Percentiles rank a stretch among this genome's conserved stretches.
Evolutionary conservation across 2,797 vertebrate genomes (phyloP).

Genomic region (Diceros bicornis): DNA sequence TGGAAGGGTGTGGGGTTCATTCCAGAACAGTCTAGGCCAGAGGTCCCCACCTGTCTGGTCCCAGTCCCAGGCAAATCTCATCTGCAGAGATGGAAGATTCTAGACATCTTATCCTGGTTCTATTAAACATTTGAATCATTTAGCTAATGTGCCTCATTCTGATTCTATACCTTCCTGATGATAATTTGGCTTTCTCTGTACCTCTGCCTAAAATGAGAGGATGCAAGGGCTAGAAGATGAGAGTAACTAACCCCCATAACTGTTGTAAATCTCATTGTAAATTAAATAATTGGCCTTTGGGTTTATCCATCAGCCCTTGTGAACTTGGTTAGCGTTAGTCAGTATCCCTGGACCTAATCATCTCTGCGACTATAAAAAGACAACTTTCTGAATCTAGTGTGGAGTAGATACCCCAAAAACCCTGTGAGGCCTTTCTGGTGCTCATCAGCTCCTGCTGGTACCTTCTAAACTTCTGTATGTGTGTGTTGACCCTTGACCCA

Average conservation of each 20-base stretch:
- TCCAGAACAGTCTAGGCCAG: not conserved
- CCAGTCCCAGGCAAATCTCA: not conserved
- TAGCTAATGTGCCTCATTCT: not conserved
- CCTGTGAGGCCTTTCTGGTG: not conserved
- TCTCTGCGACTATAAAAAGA: not conserved
- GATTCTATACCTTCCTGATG: not conserved
- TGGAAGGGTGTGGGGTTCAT: not conserved
- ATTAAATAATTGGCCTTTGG: not conserved
- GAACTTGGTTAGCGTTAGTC: not conserved
- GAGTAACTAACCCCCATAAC: not conserved
- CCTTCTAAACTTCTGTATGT: not conserved
- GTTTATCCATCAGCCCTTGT: not conserved
- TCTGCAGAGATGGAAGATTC: not conserved
- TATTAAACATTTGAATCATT: not conserved
- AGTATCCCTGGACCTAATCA: not conserved
- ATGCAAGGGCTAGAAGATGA: not conserved
- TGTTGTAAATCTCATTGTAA: conserved; percentile 26
- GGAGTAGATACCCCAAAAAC: not conserved
- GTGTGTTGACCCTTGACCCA: not conserved
- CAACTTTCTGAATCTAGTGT: not conserved
- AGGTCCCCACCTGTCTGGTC: not conserved
- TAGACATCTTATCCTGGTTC: not conserved
- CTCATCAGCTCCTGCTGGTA: too few relatives aligned
- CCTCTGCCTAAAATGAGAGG: not conserved
- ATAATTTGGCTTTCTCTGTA: not conserved